These are phyloP conservation scores for Eupithecia abbreviata DNA, from an alignment of 2,888 invertebrate genomes.

Conservation along the genomic window DNA sequence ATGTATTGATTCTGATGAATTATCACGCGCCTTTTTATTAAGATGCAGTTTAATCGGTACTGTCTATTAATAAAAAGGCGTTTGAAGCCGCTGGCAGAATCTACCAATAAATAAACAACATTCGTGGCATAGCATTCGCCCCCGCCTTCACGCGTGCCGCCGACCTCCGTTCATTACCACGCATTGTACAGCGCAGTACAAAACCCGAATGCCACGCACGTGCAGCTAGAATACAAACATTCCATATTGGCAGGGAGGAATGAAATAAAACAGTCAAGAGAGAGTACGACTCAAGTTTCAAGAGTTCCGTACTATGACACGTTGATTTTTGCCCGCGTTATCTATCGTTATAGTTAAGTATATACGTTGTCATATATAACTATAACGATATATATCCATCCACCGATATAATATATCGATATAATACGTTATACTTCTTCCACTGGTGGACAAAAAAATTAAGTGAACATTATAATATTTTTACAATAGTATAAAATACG, in stretches of 20 bases:
- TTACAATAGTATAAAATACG: too few relatives aligned
- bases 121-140: background rate
- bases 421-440: too few relatives aligned
- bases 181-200: conserved; percentile 47
- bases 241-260: conserved; percentile 9
- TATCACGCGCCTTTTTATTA: too few relatives aligned
- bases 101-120: background rate
- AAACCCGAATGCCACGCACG: conserved; percentile 25
- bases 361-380: too few relatives aligned
- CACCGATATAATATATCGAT: too few relatives aligned
- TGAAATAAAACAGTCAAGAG: background rate
- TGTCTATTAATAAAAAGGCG: background rate
- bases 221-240: conserved; percentile 23
- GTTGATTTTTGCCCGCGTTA: background rate
- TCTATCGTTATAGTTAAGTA: too few relatives aligned
- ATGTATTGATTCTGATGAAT: too few relatives aligned
- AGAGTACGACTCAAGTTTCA: background rate
- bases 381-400: too few relatives aligned
- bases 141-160: conserved; percentile 38
- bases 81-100: background rate
- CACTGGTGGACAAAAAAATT: too few relatives aligned
- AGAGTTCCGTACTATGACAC: background rate
- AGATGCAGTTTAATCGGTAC: too few relatives aligned
- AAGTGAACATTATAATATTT: too few relatives aligned
- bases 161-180: conserved; percentile 52